A percentile compares a stretch with the other conserved stretches of the same genome.
phyloP scores from a whole-genome alignment of 92 coral and sea anemone species.

The Palythoa grandis region DNA sequence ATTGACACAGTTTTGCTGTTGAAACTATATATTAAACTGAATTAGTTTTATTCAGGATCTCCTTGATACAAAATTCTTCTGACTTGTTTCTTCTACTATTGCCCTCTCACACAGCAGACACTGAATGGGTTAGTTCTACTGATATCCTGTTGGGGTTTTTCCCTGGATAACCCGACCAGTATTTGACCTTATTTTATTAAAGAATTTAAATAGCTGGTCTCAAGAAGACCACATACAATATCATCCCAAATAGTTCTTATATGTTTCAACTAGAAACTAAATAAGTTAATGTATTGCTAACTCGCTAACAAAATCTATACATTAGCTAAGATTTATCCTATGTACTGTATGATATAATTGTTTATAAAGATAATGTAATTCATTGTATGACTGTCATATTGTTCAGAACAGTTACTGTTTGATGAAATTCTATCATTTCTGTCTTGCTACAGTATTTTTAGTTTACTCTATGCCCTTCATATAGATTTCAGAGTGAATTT shows the following conservation, averaged over 20 bases:
- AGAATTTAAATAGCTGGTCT: neutral
- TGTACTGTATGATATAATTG: no score
- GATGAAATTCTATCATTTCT: no score
- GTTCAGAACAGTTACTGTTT: no score
- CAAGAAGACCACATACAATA: neutral
- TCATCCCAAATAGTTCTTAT: neutral
- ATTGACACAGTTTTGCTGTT: neutral
- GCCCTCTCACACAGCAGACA: neutral
- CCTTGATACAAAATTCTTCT: neutral
- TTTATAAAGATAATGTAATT: no score
- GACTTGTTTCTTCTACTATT: neutral
- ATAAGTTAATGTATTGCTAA: neutral
- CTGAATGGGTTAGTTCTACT: neutral
- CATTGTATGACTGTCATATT: no score
- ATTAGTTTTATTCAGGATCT: neutral
- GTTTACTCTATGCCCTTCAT: no score
- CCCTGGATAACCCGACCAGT: conserved; percentile 13
- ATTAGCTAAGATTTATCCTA: neutral
- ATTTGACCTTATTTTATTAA: neutral
- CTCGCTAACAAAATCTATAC: neutral
- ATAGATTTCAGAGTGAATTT: no score
- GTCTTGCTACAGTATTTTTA: no score
- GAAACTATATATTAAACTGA: neutral
- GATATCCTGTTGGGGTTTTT: neutral
- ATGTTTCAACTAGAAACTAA: neutral